Base-by-base conservation (phyloP, 1,140 invertebrate species). In the Tetramorium parvispinum region DNA sequence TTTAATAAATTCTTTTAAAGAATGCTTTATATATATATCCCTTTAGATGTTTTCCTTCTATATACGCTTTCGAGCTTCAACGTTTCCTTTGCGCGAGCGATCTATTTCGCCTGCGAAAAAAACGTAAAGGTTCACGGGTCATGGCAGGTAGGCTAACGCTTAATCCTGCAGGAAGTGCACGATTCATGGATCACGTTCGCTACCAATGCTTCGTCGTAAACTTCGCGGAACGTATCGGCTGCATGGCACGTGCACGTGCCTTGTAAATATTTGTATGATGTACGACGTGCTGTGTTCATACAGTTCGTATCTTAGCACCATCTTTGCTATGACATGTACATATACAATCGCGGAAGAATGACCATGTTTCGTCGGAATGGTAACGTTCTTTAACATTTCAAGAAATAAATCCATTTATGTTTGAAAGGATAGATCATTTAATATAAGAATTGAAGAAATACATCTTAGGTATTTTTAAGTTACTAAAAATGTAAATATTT, bases 211-310 rank as follows among this genome's bases (percentile, higher is more conserved):
- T 71, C 89, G 88, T 76, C 68, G 71, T 77, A 85, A 83, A 66
- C 70, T 73, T 46, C 71, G 40, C 55, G 16, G 21, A 68, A 51
- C 71, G 59, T 89, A 73, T 87, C 75, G 83, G 21, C 61, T 66
- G 40, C 51, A 89, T 70, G 76, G 88, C 86, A 85, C 85, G 82
- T 91, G 82, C 87, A 91, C 66, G 66, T 73, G 68, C 11, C 79
- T 88, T 91, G 86, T 91, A 91, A 91, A 91, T 91, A 91, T 91
- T 91, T 89, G 70, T 89, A 91, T 91, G 90, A 91, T 91, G 75
- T 88, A 91, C 83, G 73, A 59, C 55, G 43, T 40, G 70, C 71
- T 65, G 11, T 49, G 53, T 55, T 27, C 53, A 75, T 75, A 75
- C 66, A 75, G 68, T 66, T 85, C 59, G 82, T 89, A 91, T 63